phyloP scores from a whole-genome alignment of 2,888 invertebrate species.

The Tiliacea citrago region DNA sequence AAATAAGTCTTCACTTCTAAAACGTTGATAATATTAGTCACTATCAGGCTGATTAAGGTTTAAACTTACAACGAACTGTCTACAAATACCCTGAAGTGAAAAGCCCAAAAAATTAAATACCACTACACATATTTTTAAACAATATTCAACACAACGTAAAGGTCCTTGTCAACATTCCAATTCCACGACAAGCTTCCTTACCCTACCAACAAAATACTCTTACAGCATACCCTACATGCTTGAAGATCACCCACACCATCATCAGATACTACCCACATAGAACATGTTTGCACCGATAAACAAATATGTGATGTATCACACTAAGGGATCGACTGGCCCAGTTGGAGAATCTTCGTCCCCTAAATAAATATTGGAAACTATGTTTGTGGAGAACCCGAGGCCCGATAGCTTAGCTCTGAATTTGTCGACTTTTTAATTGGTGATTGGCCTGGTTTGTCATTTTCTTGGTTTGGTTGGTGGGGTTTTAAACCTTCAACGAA shows the following conservation, averaged over 20 bases:
- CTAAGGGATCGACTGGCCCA: slow-evolving; percentile 71
- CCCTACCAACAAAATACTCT: slow-evolving; percentile 17
- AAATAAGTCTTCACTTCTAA: too few species aligned
- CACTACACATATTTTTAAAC: not conserved
- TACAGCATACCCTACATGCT: slow-evolving; percentile 30
- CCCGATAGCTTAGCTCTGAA: slow-evolving; percentile 63
- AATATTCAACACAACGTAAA: slow-evolving; percentile 8
- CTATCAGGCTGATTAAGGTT: too few species aligned
- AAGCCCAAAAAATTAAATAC: not conserved
- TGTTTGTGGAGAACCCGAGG: slow-evolving; percentile 69
- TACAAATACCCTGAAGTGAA: not conserved
- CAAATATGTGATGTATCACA: slow-evolving; percentile 79
- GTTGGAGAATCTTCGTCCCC: slow-evolving; percentile 70
- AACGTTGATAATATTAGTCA: too few species aligned
- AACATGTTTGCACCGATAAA: slow-evolving; percentile 76
- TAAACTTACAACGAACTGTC: not conserved
- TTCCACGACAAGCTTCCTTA: slow-evolving; percentile 8
- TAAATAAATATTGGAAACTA: slow-evolving; percentile 76
- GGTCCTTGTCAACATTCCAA: slow-evolving; percentile 17
- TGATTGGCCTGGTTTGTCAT: slow-evolving; percentile 57
- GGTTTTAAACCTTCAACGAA: not conserved
- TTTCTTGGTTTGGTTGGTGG: slow-evolving; percentile 2
- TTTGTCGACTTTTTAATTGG: slow-evolving; percentile 64
- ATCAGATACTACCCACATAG: slow-evolving; percentile 68
- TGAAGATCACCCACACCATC: slow-evolving; percentile 48